Percentiles rank a stretch among this genome's conserved stretches.
Evolutionary conservation across 1,140 invertebrate species (phyloP).

Genomic region (Leptinotarsa defecta): DNA sequence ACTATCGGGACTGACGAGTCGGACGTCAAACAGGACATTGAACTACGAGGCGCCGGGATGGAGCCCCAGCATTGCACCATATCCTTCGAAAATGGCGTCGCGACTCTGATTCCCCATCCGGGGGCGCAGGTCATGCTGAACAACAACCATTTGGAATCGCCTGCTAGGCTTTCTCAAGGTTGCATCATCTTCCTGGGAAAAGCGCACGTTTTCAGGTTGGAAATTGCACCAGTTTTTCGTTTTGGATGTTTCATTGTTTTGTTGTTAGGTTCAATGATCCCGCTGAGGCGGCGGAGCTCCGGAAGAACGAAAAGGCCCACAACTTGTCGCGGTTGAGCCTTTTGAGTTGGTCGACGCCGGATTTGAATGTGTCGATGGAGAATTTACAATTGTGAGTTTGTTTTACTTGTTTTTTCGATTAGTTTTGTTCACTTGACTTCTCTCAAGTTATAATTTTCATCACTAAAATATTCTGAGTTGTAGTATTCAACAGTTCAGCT

Average conservation of each 20-base stretch:
- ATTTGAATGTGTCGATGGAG: slow-evolving; percentile 78
- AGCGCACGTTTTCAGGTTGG: slow-evolving; percentile 90
- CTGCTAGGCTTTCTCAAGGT: slow-evolving; percentile 77
- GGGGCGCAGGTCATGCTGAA: slow-evolving; percentile 82
- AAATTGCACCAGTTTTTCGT: background rate
- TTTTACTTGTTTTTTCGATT: too few relatives aligned
- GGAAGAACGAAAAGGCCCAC: slow-evolving; percentile 70
- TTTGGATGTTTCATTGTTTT: slow-evolving; percentile 4
- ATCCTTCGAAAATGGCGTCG: slow-evolving; percentile 72
- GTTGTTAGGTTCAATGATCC: slow-evolving; percentile 76
- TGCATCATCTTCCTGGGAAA: slow-evolving; percentile 77
- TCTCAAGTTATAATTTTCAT: too few relatives aligned
- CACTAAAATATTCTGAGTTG: too few relatives aligned
- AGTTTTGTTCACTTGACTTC: too few relatives aligned
- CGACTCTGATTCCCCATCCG: slow-evolving; percentile 74
- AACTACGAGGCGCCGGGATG: slow-evolving; percentile 75
- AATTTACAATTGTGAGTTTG: slow-evolving; percentile 58
- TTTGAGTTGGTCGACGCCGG: slow-evolving; percentile 81
- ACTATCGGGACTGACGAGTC: slow-evolving; percentile 78
- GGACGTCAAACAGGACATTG: slow-evolving; percentile 73
- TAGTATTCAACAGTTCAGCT: too few relatives aligned
- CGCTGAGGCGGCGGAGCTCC: slow-evolving; percentile 82
- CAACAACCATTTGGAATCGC: slow-evolving; percentile 74
- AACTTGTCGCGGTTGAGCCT: slow-evolving; percentile 83
- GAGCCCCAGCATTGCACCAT: slow-evolving; percentile 83